Evolutionary conservation across 2,888 invertebrate species (phyloP), one percentile per base, ranked within the genome.

Genomic region (Beris morrisii): DNA sequence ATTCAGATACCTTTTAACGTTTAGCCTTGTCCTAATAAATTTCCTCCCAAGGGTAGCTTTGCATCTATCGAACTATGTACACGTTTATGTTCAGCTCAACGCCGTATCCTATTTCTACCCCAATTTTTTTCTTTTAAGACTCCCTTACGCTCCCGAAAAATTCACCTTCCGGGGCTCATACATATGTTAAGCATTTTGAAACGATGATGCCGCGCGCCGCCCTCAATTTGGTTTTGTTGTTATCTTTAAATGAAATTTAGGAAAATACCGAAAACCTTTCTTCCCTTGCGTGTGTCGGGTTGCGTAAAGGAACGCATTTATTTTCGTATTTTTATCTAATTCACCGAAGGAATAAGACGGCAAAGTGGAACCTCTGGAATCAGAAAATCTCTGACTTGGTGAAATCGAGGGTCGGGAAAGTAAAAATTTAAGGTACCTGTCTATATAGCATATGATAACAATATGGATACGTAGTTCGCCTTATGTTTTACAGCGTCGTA

Each of bases 171-270:
- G 53, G 4, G 31, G 2, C 53, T 30, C n/a, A 53, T 53, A 28
- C 30, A 31, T 30, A 53, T 53, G 53, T 53, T 30, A 22, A 28
- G 50, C 50, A 15, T 50, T 50, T 11, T 54, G 30, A 53, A 28
- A 22, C 22, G 22, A 22, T 11, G 22, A 15, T 15, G 28, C 52
- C 28, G 12, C 28, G 12, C 22, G 52, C 9, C 53, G 22, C 31
- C 30, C 53, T 53, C 31, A 22, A 53, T 53, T 53, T 43, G 55
- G 22, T 38, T 56, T 56, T 38, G 38, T 4, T 56, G 38, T 43
- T 56, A 38, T 56, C 55, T 43, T 43, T 9, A 56, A 56, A 56
- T 56, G 55, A 56, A 56, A 56, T 56, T 56, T 56, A 7, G n/a
- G 30, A 38, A 43, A 38, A 15, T 38, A 1, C 22, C 22, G 22